Conservation (phyloP, 37 sponge, comb jelly and placozoan species). For the Cliona cf. orientalis region DNA sequence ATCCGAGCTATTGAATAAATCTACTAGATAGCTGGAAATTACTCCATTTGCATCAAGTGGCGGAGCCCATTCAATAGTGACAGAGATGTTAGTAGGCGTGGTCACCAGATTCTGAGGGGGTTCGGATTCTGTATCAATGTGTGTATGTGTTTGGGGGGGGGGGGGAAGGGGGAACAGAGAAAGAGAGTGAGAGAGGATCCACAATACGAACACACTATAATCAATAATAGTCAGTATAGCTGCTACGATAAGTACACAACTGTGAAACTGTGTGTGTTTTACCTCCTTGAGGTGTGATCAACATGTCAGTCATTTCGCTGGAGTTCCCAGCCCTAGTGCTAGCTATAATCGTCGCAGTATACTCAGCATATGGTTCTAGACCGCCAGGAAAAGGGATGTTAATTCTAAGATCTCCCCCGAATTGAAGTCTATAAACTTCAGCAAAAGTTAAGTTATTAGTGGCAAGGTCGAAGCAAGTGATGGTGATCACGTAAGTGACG, state of each 20-base stretch:
- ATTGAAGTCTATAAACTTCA: neutral
- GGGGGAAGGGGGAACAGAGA: neutral
- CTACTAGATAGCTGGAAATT: conserved; percentile 11
- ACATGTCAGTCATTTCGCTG: neutral
- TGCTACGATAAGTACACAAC: no score
- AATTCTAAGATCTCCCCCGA: neutral
- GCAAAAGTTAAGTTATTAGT: neutral
- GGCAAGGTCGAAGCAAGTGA: conserved; percentile 10
- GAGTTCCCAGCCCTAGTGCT: conserved; percentile 7
- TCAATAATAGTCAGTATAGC: no score
- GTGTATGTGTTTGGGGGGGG: conserved; percentile 13
- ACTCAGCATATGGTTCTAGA: conserved; percentile 17
- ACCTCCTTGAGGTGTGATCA: conserved; percentile 32
- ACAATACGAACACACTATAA: neutral
- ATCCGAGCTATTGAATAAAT: neutral
- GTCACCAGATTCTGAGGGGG: neutral
- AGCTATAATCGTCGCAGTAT: conserved; percentile 6
- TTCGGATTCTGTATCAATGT: conserved; percentile 3
- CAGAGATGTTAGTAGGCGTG: conserved; percentile 7
- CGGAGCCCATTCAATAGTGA: conserved; percentile 21
- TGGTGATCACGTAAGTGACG: conserved; percentile 24
- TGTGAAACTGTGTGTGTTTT: no score
- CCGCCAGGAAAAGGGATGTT: neutral
- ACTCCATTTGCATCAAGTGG: conserved; percentile 59
- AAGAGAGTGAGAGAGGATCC: neutral